A percentile compares a stretch with the other conserved stretches of the same genome.
Conservation (phyloP, 2,888 invertebrate species). For the Phortica magna region DNA sequence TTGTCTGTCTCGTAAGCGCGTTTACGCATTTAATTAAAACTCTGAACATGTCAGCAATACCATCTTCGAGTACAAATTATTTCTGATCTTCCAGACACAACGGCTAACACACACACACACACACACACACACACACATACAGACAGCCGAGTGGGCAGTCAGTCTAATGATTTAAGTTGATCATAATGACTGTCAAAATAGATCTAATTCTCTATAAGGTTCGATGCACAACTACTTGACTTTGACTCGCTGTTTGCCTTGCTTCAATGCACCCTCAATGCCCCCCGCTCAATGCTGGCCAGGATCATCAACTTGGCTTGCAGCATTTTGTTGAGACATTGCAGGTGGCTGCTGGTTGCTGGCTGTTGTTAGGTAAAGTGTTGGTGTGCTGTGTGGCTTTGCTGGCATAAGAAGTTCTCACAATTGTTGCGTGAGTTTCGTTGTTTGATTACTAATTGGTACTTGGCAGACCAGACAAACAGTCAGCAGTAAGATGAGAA, state of each 20-base stretch:
- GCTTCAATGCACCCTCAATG: too few species aligned
- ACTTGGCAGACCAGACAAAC: slow-evolving; percentile 35
- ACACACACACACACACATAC: not conserved
- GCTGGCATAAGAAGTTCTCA: slow-evolving; percentile 60
- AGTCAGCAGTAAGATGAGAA: slow-evolving; percentile 27
- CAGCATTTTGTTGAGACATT: too few species aligned
- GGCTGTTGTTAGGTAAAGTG: slow-evolving; percentile 17
- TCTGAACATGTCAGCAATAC: slow-evolving; percentile 39
- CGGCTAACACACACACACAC: slow-evolving; percentile 10
- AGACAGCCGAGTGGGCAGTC: not conserved
- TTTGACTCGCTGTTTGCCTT: slow-evolving; percentile 30
- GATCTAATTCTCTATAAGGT: slow-evolving; percentile 64
- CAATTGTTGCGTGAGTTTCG: slow-evolving; percentile 64
- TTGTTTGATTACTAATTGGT: slow-evolving; percentile 71
- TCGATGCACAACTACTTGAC: slow-evolving; percentile 49
- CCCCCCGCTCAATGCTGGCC: too few species aligned
- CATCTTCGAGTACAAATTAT: slow-evolving; percentile 46
- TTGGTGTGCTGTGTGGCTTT: slow-evolving; percentile 35
- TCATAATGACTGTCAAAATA: slow-evolving; percentile 72
- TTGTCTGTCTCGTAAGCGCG: slow-evolving; percentile 18
- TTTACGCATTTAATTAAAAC: slow-evolving; percentile 69
- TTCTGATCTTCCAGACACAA: slow-evolving; percentile 15
- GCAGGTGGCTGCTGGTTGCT: not conserved
- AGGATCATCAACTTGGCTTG: too few species aligned
- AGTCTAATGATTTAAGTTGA: slow-evolving; percentile 73